Evolutionary conservation across 2,113 vertebrate species (phyloP).

Genomic region (Porphyrio hochstetteri): DNA sequence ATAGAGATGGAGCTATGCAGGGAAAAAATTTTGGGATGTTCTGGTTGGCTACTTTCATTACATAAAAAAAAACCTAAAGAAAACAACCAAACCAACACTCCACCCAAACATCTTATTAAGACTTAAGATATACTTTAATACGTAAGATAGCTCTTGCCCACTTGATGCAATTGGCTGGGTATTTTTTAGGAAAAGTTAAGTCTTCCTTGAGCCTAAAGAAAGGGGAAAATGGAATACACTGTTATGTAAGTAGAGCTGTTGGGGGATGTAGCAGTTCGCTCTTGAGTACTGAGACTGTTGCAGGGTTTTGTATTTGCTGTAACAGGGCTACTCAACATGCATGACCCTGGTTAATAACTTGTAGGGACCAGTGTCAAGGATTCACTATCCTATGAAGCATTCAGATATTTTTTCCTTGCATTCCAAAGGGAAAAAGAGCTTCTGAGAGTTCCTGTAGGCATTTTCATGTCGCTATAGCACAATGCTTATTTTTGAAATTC

Average conservation of each 20-base stretch:
- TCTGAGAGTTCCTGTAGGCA: background rate
- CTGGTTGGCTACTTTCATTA: background rate
- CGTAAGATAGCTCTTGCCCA: background rate
- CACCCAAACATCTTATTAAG: background rate
- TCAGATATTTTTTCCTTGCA: background rate
- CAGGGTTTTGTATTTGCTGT: background rate
- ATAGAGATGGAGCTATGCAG: background rate
- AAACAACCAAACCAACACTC: background rate
- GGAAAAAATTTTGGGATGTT: background rate
- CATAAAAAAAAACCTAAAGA: background rate
- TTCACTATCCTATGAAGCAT: background rate
- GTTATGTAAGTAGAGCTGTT: background rate
- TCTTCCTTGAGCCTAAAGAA: background rate
- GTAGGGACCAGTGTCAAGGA: background rate
- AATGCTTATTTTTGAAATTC: background rate
- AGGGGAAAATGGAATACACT: background rate
- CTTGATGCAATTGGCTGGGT: background rate
- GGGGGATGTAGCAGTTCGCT: background rate
- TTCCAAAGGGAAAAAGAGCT: background rate
- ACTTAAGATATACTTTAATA: background rate
- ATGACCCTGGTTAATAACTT: background rate
- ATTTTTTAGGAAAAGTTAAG: background rate
- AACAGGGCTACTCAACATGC: background rate
- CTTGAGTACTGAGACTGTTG: background rate
- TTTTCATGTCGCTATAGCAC: background rate